A percentile compares a stretch with the other conserved stretches of the same genome.
Conservation (phyloP, 2,113 vertebrate species). For the Macrotis lagotis region DNA sequence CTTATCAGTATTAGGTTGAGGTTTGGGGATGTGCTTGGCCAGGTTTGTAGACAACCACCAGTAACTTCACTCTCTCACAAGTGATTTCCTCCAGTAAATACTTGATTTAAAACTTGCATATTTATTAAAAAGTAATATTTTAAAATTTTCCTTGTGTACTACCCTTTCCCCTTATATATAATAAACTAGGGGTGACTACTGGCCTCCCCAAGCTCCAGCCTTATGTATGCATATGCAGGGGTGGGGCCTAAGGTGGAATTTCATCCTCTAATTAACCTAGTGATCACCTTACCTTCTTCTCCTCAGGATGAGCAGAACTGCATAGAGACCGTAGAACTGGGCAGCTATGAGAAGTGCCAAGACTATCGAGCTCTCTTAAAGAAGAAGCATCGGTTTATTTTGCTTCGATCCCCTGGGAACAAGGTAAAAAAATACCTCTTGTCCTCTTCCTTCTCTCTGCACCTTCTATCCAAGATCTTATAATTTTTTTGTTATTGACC, state of each 20-base stretch:
- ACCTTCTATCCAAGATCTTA: background rate
- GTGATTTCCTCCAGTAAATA: background rate
- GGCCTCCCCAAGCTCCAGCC: background rate
- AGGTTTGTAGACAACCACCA: background rate
- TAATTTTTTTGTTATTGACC: background rate
- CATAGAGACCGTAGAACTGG: conserved; percentile 92
- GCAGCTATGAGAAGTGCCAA: conserved; percentile 94
- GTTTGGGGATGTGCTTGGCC: background rate
- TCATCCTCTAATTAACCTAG: background rate
- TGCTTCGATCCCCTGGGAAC: conserved; percentile 89
- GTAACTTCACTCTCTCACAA: background rate
- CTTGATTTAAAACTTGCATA: background rate
- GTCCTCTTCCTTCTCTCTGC: background rate
- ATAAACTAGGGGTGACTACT: background rate
- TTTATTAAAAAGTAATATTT: background rate
- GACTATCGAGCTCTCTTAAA: conserved; percentile 91
- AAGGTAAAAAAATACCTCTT: conserved; percentile 88
- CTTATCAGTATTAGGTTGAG: background rate
- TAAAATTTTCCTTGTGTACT: background rate
- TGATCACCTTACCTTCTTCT: background rate
- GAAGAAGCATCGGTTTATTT: conserved; percentile 92
- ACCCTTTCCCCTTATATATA: background rate
- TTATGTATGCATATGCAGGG: background rate
- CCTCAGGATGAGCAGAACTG: conserved; percentile 92
- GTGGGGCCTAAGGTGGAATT: background rate